Evolutionary conservation across 2,888 invertebrate genomes (phyloP).

Genomic region (Cryptocephalus moraei): DNA sequence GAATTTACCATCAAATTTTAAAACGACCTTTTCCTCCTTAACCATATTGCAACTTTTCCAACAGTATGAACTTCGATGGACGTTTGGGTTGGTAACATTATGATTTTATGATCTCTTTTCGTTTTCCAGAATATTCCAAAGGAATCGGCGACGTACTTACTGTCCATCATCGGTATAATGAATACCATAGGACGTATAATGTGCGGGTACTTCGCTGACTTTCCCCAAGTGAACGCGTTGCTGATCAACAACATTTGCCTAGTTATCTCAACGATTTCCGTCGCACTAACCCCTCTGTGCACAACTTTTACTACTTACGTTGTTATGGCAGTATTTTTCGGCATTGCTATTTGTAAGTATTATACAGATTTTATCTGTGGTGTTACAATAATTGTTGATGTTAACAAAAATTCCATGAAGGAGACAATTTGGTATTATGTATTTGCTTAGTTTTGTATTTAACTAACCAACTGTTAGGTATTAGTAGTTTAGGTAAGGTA

Average conservation of each 20-base stretch:
- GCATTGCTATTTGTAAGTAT: constrained; percentile 79
- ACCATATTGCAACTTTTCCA: too few relatives aligned
- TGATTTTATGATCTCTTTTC: background rate
- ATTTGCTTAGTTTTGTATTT: too few relatives aligned
- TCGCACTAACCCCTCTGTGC: constrained; percentile 78
- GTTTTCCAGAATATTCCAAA: constrained; percentile 56
- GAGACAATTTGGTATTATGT: too few relatives aligned
- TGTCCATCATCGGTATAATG: constrained; percentile 84
- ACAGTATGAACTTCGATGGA: too few relatives aligned
- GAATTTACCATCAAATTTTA: too few relatives aligned
- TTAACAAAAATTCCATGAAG: too few relatives aligned
- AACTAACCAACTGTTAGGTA: too few relatives aligned
- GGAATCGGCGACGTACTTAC: constrained; percentile 60
- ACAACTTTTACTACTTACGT: constrained; percentile 65
- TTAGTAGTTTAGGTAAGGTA: too few relatives aligned
- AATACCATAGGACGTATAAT: constrained; percentile 87
- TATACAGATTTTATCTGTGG: background rate
- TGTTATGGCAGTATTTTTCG: constrained; percentile 77
- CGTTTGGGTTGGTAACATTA: background rate
- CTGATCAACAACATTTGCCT: constrained; percentile 90
- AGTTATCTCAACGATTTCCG: constrained; percentile 77
- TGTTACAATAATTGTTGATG: too few relatives aligned
- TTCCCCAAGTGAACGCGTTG: constrained; percentile 84
- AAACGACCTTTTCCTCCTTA: too few relatives aligned
- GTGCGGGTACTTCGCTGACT: constrained; percentile 85